These are phyloP conservation scores for Bradypodion pumilum DNA, from an alignment of 2,797 vertebrate species.

Conservation along the genomic window DNA sequence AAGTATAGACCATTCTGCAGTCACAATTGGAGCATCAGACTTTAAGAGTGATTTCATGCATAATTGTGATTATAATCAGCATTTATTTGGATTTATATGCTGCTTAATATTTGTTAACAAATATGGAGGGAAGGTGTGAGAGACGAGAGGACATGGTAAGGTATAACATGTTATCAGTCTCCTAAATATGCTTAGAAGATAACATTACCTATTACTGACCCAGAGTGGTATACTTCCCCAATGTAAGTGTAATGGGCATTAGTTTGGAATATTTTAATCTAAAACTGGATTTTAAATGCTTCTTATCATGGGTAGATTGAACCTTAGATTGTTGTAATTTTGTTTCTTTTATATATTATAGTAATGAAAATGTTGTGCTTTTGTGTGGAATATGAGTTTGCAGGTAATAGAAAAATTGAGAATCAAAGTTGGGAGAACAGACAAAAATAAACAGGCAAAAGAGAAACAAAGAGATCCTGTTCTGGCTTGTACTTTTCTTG, in stretches of 20 bases:
- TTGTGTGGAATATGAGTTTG: conserved; percentile 15
- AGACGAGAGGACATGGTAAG: too few species aligned
- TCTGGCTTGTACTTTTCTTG: conserved; percentile 44
- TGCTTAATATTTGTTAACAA: neutral
- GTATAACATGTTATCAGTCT: neutral
- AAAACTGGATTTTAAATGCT: neutral
- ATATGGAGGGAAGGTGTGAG: neutral
- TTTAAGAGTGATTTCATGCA: neutral
- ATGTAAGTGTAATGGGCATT: neutral
- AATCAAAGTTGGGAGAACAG: neutral
- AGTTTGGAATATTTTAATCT: neutral
- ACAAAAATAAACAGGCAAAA: conserved; percentile 26
- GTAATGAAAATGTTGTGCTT: neutral
- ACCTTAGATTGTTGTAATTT: conserved; percentile 17
- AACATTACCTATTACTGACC: neutral
- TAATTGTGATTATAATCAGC: neutral
- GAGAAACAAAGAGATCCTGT: conserved; percentile 26
- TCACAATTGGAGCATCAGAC: neutral
- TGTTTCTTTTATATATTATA: conserved; percentile 37
- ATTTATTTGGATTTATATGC: neutral
- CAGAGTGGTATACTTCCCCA: neutral
- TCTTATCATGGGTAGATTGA: neutral
- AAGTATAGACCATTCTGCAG: neutral
- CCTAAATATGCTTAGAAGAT: neutral
- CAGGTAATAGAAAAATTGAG: conserved; percentile 10